These are phyloP conservation scores for Macrobrachium rosenbergii DNA, from an alignment of 1,140 invertebrate genomes.

Conservation along the genomic window DNA sequence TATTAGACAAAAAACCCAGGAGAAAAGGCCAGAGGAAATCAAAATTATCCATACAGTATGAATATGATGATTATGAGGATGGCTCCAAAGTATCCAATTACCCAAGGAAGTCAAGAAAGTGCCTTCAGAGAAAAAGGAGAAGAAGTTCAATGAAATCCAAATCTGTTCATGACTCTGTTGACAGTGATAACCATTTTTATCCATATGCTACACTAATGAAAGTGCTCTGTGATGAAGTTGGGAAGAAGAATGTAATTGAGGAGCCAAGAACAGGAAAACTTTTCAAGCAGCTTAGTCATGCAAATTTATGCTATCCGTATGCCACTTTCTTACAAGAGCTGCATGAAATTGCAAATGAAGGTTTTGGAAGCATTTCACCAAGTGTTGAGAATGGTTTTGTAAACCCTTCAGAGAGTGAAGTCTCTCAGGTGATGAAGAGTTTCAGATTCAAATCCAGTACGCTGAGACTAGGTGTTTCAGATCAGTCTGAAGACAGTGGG, in stretches of 20 bases:
- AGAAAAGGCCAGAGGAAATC: neutral
- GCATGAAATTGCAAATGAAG: conserved; percentile 29
- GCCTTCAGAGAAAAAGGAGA: no score
- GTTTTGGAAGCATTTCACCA: conserved; percentile 15
- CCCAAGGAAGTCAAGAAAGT: no score
- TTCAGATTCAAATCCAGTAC: conserved; percentile 29
- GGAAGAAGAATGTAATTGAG: neutral
- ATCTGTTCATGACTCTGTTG: neutral
- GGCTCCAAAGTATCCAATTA: no score
- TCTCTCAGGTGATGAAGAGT: conserved; percentile 48
- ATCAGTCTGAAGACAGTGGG: no score
- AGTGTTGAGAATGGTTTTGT: no score
- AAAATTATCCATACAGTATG: neutral
- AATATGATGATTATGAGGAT: no score
- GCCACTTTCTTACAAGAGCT: conserved; percentile 44
- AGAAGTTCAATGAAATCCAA: neutral
- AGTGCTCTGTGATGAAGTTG: conserved; percentile 45
- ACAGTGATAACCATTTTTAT: no score
- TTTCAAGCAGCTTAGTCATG: conserved; percentile 35
- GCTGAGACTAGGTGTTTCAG: no score
- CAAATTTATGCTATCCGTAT: conserved; percentile 41
- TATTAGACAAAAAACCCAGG: conserved; percentile 9
- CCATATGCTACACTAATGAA: conserved; percentile 43
- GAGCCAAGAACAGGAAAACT: conserved; percentile 25
- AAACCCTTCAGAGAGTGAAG: conserved; percentile 7